These are phyloP conservation scores for Mobula birostris DNA, from an alignment of 2,113 vertebrate species.

Conservation along the genomic window DNA sequence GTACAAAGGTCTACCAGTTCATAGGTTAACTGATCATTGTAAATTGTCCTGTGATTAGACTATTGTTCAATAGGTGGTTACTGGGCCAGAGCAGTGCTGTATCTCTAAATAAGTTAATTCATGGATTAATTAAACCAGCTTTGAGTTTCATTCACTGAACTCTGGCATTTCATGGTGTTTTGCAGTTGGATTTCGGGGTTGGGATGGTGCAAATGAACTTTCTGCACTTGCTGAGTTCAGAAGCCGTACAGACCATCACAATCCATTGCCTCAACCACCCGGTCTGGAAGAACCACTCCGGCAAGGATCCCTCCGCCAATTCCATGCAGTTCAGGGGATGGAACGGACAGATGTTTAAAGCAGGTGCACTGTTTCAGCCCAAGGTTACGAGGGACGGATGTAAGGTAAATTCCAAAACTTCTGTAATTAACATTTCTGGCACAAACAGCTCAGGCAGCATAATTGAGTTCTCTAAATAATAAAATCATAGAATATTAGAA, in stretches of 20 bases:
- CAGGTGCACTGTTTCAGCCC: conserved; percentile 73
- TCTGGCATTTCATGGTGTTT: no score
- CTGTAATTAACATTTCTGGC: background rate
- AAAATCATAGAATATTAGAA: no score
- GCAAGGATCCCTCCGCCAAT: conserved; percentile 46
- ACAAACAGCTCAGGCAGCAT: background rate
- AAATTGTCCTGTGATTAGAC: no score
- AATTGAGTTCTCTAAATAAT: no score
- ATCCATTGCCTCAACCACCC: conserved; percentile 75
- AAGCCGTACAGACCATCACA: conserved; percentile 78
- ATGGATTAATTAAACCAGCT: no score
- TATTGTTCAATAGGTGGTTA: no score
- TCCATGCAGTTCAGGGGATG: conserved; percentile 76
- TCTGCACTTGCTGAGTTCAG: conserved; percentile 87
- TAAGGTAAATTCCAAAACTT: conserved; percentile 64
- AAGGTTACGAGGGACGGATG: conserved; percentile 77
- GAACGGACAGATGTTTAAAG: conserved; percentile 81
- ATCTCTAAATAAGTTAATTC: no score
- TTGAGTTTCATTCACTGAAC: background rate
- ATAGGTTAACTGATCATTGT: no score
- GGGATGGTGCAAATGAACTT: conserved; percentile 98
- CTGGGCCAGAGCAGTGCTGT: no score
- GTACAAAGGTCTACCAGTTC: no score
- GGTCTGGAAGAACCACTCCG: conserved; percentile 44
- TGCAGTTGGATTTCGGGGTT: conserved; percentile 74